Base-by-base conservation (phyloP, 2,888 invertebrate species). In the Caprella mutica region DNA sequence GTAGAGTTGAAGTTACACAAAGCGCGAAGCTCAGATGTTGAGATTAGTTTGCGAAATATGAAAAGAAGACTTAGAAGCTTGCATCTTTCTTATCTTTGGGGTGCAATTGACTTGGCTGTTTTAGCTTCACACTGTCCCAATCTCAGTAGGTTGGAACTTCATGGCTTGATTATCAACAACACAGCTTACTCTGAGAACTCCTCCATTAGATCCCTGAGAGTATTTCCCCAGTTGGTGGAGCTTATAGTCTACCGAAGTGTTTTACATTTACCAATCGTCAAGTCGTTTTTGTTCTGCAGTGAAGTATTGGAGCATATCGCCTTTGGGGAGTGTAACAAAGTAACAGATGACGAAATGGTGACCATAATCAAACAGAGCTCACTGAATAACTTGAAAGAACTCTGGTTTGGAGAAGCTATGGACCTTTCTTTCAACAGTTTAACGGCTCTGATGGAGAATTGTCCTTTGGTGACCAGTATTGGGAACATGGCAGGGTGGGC, bases 401-500 rank as follows among this genome's bases (percentile, higher is more conserved):
- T 64, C 17, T 64, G 64, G 64, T 50, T 64, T 19, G 64, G 64
- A 2, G 30, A 50, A 26, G 64, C 64, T 3, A 48, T 53, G 40
- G 52, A 55, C 17, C 57, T 64, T 9, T 58, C 60, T 3, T 43
- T 58, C 43, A 43, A 40, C 1, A 50, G 55, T 19, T 21, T 64
- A 9, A 50, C 60, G 27, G 53, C 58, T 3, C 33, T 64, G 17
- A 43, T 64, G 21, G 64, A 58, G 8, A 55, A 64, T 40, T 64
- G 64, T 21, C 60, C 64, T 2, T 19, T 38, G 2, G 55, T 64
- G 12, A 58, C 56, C 26, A 60, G 56, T 39, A 27, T 64, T 38
- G 64, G 64, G 12, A 64, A 64, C 43, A 30, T 64, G 43, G 64
- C 64, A 5, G 60, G 55, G 23, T 64, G 64, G 64, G 55, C 52